A percentile compares a stretch with the other conserved stretches of the same genome.
Conservation (phyloP, 2,113 vertebrate genomes). For the Psophia crepitans region DNA sequence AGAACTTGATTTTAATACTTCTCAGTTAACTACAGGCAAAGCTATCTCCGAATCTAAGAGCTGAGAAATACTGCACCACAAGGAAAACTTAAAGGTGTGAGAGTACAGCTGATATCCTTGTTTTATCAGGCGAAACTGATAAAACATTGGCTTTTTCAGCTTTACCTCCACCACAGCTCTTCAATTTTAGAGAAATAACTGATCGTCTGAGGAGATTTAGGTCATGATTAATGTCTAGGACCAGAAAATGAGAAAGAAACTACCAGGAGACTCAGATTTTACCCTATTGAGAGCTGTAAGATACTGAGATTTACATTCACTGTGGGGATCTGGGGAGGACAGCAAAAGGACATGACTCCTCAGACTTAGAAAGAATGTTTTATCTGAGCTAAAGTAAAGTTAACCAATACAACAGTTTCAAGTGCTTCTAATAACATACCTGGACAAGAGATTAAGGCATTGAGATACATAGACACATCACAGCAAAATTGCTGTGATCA, state of each 20-base stretch:
- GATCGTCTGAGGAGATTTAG: neutral
- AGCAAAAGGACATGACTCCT: neutral
- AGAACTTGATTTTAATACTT: neutral
- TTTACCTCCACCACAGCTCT: neutral
- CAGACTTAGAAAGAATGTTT: neutral
- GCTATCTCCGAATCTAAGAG: neutral
- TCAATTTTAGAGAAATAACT: neutral
- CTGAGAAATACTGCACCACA: neutral
- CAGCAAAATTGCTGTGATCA: neutral
- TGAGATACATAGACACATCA: neutral
- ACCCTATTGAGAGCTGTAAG: neutral
- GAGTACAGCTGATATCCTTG: neutral
- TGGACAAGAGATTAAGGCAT: neutral
- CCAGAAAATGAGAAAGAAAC: neutral
- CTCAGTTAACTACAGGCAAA: neutral
- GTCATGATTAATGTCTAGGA: neutral
- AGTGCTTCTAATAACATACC: neutral
- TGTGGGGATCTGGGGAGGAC: neutral
- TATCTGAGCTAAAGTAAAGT: neutral
- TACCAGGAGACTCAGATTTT: neutral
- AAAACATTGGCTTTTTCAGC: neutral
- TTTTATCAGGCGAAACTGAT: neutral
- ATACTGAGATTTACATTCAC: neutral
- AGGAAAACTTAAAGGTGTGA: neutral
- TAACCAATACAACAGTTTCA: neutral